Evolutionary conservation across 2,113 vertebrate genomes (phyloP), one percentile per base, ranked within the genome.

Genomic region (Microcebus murinus): DNA sequence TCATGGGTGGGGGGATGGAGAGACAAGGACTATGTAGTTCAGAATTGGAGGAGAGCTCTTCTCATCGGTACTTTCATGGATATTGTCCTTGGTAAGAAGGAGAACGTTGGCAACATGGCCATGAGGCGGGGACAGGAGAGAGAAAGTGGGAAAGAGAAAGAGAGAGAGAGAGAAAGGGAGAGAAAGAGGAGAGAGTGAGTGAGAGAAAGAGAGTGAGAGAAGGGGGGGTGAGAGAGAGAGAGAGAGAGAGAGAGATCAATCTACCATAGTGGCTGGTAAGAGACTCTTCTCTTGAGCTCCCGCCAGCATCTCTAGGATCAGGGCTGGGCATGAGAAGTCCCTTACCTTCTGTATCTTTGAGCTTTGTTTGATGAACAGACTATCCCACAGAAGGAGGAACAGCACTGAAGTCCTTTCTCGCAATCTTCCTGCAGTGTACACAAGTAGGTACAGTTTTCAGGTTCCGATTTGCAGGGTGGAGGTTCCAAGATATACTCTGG

Each of bases 321-420:
- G 74, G 59, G 17, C 18, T 77, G 52, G 31, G 36, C 31, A 23
- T 0, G 8, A 48, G 39, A 20, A 20, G 4, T 17, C 8, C 50
- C 74, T 97, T 61, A 93, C 85, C 3, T 74, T 31, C 20, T 2
- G 0, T 0, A 4, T 0, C 1, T 21, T 15, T 11, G 3, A 20
- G 2, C 1, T 31, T 34, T 52, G 67, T 97, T 96, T 36, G 11
- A 3, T 23, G 93, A 15, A 9, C 96, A 98, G 61, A 94, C 12
- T 50, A 87, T 96, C 23, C 97, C 97, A 20, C 96, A 98, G 95
- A 70, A 97, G 77, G 97, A 27, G n/a, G 96, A 87, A 17, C 97
- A 97, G 88, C 97, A 98, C 29, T 96, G 76, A 36, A 95, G 31
- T 29, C 55, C 77, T 7, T 1, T 0, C 1, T 36, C 13, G 70